A percentile compares a stretch with the other conserved stretches of the same genome.
phyloP scores from a whole-genome alignment of 2,888 invertebrate genomes.

The Drosophila gaucha region DNA sequence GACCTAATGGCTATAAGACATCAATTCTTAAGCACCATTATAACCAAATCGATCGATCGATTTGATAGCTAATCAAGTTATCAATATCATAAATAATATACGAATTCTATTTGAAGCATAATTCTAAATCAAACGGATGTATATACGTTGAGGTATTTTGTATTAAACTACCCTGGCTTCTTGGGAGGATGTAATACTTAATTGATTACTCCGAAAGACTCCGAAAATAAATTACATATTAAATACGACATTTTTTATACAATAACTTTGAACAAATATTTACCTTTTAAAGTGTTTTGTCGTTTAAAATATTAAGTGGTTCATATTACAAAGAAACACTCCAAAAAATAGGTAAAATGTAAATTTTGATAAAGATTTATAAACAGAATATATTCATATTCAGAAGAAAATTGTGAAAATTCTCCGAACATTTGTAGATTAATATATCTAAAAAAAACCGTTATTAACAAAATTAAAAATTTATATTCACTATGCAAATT shows the following conservation, averaged over 20 bases:
- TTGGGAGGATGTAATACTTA: neutral
- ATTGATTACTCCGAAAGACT: neutral
- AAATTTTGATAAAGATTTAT: no score
- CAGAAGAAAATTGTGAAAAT: no score
- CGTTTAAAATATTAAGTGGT: no score
- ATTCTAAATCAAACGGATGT: neutral
- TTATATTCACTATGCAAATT: neutral
- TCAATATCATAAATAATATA: conserved; percentile 12
- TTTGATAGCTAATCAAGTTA: conserved; percentile 1
- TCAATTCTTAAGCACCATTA: conserved; percentile 1
- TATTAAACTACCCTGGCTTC: neutral
- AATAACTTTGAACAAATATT: no score
- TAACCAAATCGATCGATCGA: neutral
- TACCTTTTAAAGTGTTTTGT: no score
- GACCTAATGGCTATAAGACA: neutral
- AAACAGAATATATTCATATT: no score
- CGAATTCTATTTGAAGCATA: neutral
- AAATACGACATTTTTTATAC: neutral
- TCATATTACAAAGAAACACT: no score
- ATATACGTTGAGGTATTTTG: neutral
- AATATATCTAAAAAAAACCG: no score
- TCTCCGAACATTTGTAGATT: no score
- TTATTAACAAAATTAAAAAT: neutral
- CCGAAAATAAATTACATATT: neutral
- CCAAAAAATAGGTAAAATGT: no score